phyloP scores from a whole-genome alignment of 2,888 invertebrate species.

The Heliconius sara region DNA sequence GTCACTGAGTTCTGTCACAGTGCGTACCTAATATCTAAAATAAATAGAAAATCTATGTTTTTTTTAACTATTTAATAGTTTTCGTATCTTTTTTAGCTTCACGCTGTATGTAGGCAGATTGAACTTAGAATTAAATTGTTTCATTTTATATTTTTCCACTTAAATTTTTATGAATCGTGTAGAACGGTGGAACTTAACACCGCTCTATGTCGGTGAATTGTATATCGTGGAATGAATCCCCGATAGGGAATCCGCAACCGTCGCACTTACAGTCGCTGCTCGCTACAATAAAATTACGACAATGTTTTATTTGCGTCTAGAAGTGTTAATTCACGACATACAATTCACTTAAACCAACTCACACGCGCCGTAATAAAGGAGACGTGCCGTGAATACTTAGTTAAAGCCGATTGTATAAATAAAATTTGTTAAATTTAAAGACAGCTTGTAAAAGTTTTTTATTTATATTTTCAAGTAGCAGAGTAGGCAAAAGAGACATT shows the following conservation, averaged over 20 bases:
- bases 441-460: not conserved
- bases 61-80: no score
- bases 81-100: no score
- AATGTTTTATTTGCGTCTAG: not conserved
- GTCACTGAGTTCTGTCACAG: not conserved
- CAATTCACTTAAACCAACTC: not conserved
- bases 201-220: no score
- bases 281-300: not conserved
- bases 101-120: no score
- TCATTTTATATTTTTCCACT: no score
- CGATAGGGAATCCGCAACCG: not conserved
- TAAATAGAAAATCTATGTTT: not conserved
- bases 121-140: no score
- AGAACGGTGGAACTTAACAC: no score
- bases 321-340: constrained; percentile 12
- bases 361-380: constrained; percentile 16
- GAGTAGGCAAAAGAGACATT: no score
- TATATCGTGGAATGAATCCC: not conserved
- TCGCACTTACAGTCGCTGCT: not conserved
- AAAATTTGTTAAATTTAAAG: constrained; percentile 1
- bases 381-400: constrained; percentile 22
- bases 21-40: not conserved
- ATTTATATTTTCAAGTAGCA: no score
- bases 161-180: no score
- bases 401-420: not conserved